A percentile compares a stretch with the other conserved stretches of the same genome.
phyloP scores from a whole-genome alignment of 2,888 invertebrate genomes.

The Lasioglossum morio region DNA sequence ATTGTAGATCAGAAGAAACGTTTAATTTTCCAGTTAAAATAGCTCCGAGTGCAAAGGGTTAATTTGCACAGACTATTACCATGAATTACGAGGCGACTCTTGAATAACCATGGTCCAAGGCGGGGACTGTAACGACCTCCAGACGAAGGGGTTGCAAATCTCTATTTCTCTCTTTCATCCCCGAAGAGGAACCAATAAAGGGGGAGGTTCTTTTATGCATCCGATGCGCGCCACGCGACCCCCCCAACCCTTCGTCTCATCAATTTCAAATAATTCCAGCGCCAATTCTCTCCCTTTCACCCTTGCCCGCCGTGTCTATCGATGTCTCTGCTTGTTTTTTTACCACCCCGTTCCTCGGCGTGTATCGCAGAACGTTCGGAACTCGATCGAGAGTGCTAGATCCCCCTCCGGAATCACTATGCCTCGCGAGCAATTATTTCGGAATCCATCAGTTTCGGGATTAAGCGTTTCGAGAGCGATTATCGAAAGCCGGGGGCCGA shows the following conservation, averaged over 20 bases:
- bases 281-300: slow-evolving; percentile 51
- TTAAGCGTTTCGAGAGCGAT: slow-evolving; percentile 74
- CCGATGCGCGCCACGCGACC: slow-evolving; percentile 73
- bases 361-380: neutral
- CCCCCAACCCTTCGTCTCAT: slow-evolving; percentile 77
- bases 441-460: slow-evolving; percentile 81
- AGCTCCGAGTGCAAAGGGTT: too few relatives aligned
- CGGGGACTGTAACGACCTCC: slow-evolving; percentile 38
- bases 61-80: too few relatives aligned
- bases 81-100: slow-evolving; percentile 39
- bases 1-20: too few relatives aligned
- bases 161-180: slow-evolving; percentile 46
- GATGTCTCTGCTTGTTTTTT: slow-evolving; percentile 35
- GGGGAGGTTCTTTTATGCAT: slow-evolving; percentile 66
- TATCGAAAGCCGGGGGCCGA: slow-evolving; percentile 65
- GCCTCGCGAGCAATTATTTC: slow-evolving; percentile 80
- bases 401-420: slow-evolving; percentile 48
- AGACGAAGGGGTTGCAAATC: slow-evolving; percentile 47
- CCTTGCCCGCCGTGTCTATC: slow-evolving; percentile 30
- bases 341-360: slow-evolving; percentile 19
- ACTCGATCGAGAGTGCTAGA: neutral
- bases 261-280: slow-evolving; percentile 80
- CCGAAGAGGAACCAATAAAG: slow-evolving; percentile 71
- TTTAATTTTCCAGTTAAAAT: too few relatives aligned
- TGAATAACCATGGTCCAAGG: slow-evolving; percentile 34